Conservation (phyloP, 2,113 vertebrate genomes). For the Poeciliopsis turrubarensis region DNA sequence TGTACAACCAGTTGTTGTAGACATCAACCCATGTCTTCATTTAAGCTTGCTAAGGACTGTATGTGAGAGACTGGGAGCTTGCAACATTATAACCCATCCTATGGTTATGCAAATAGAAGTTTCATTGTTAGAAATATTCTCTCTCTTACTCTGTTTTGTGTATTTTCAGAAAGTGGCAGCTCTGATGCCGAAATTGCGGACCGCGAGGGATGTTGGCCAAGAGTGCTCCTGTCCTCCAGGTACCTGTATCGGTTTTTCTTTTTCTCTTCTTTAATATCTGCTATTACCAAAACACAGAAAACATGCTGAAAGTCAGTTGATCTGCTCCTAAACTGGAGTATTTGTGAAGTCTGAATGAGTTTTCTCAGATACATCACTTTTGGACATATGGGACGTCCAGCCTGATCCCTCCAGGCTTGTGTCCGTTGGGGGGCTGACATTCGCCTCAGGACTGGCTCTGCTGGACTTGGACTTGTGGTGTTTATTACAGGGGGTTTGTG, state of each 20-base stretch:
- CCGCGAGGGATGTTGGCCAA: conserved; percentile 81
- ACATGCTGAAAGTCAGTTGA: background rate
- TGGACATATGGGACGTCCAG: conserved; percentile 21
- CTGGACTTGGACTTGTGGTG: conserved; percentile 60
- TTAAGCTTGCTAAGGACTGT: conserved; percentile 4
- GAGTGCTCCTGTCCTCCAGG: conserved; percentile 93
- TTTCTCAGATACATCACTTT: conserved; percentile 30
- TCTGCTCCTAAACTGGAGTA: background rate
- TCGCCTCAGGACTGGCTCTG: conserved; percentile 38
- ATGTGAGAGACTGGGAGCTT: background rate
- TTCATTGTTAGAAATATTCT: background rate
- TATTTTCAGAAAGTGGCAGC: conserved; percentile 83
- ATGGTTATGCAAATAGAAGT: background rate
- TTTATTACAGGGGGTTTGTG: conserved; percentile 60
- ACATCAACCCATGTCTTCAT: no score
- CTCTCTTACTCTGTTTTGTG: background rate
- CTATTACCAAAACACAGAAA: background rate
- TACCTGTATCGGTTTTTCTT: conserved; percentile 64
- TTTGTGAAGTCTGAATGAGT: background rate
- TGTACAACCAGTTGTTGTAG: background rate
- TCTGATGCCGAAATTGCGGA: conserved; percentile 83
- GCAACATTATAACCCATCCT: background rate
- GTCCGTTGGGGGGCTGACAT: conserved; percentile 19
- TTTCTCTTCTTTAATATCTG: background rate
- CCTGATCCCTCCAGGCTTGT: conserved; percentile 31